Evolutionary conservation across 2,113 vertebrate species (phyloP).

Genomic region (Paradoxurus hermaphroditus): DNA sequence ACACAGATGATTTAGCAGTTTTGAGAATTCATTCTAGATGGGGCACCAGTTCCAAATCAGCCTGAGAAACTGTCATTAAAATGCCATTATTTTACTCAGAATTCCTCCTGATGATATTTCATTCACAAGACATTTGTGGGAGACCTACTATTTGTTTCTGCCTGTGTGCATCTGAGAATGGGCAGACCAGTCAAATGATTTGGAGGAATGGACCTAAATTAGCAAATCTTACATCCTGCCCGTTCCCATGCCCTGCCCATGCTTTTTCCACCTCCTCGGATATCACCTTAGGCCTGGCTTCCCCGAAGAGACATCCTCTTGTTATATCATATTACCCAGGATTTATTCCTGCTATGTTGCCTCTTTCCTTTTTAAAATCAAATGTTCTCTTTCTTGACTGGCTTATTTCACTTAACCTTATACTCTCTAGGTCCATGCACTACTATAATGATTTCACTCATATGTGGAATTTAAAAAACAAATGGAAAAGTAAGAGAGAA

Average conservation of each 20-base stretch:
- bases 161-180: neutral
- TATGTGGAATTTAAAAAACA: neutral
- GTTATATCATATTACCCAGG: neutral
- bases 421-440: neutral
- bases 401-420: neutral
- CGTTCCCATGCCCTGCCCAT: neutral
- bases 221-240: neutral
- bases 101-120: neutral
- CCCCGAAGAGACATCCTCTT: neutral
- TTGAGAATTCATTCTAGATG: slow-evolving; percentile 15
- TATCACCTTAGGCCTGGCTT: neutral
- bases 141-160: neutral
- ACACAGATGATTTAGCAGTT: slow-evolving; percentile 35
- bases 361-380: neutral
- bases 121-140: neutral
- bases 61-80: neutral
- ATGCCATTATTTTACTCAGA: neutral
- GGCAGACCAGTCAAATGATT: neutral
- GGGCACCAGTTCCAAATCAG: slow-evolving; percentile 10
- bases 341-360: neutral
- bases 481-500: neutral
- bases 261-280: neutral
- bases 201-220: neutral
- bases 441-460: neutral
- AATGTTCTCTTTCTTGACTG: neutral